A percentile compares a stretch with the other conserved stretches of the same genome.
phyloP scores from a whole-genome alignment of 2,888 invertebrate species.

The Perithous albicinctus region DNA sequence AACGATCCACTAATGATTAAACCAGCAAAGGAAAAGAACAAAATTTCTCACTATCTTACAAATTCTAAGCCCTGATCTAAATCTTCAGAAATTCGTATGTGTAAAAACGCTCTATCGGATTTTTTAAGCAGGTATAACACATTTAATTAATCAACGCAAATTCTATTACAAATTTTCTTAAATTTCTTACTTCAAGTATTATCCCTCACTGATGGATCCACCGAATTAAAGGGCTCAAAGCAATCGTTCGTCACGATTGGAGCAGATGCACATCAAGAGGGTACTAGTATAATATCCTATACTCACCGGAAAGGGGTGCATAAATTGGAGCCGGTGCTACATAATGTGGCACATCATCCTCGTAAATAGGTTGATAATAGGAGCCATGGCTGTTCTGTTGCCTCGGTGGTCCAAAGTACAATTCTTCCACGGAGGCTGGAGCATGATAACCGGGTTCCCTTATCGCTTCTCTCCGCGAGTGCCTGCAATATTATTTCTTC shows the following conservation, averaged over 20 bases:
- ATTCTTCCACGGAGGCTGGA: constrained; percentile 80
- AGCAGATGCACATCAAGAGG: neutral
- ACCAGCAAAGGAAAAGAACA: too few species aligned
- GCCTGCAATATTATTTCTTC: constrained; percentile 64
- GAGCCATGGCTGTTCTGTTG: constrained; percentile 71
- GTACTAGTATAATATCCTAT: constrained; percentile 13
- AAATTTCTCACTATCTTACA: too few species aligned
- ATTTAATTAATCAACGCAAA: too few species aligned
- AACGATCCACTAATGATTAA: too few species aligned
- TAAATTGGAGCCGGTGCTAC: constrained; percentile 78
- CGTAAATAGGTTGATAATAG: constrained; percentile 81
- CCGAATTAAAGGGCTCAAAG: neutral
- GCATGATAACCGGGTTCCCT: constrained; percentile 80
- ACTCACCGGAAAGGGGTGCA: constrained; percentile 80
- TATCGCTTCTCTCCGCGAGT: constrained; percentile 71
- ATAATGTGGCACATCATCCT: constrained; percentile 78
- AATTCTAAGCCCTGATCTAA: too few species aligned
- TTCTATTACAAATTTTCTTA: too few species aligned
- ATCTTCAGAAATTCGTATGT: too few species aligned
- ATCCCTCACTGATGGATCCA: neutral
- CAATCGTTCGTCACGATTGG: neutral
- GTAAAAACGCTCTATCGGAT: too few species aligned
- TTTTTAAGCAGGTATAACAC: too few species aligned
- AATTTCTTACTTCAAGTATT: too few species aligned
- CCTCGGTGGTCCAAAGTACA: constrained; percentile 78